These are phyloP conservation scores for Mimachlamys varia DNA, from an alignment of 2,888 invertebrate species.

Conservation along the genomic window DNA sequence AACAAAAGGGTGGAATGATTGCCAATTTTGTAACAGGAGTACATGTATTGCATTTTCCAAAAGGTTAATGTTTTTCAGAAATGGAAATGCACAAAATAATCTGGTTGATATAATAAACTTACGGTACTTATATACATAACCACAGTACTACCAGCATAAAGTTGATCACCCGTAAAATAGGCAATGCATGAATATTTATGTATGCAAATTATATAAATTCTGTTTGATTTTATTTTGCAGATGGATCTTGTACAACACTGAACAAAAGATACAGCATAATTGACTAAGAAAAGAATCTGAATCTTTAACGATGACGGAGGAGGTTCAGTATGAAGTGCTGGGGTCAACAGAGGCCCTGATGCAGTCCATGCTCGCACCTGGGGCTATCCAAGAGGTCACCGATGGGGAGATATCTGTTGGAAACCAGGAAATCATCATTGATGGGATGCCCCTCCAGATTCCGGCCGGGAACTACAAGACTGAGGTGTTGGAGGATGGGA, in stretches of 20 bases:
- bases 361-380: neutral
- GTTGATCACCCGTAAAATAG: too few species aligned
- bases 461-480: conserved; percentile 47
- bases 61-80: too few species aligned
- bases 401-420: neutral
- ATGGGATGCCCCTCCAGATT: conserved; percentile 49
- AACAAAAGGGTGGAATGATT: too few species aligned
- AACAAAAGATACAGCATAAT: neutral
- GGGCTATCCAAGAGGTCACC: conserved; percentile 1
- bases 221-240: neutral
- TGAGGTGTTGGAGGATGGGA: conserved; percentile 50
- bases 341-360: conserved; percentile 18
- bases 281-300: neutral
- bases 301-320: neutral
- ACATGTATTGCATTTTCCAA: too few species aligned
- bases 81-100: too few species aligned
- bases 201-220: too few species aligned
- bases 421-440: conserved; percentile 51
- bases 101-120: too few species aligned
- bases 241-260: neutral
- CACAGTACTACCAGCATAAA: too few species aligned
- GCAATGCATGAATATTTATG: too few species aligned
- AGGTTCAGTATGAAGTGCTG: conserved; percentile 19
- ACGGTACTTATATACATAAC: too few species aligned
- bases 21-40: too few species aligned